Evolutionary conservation across 2,888 invertebrate genomes (phyloP).

Genomic region (Hemithea aestivaria): DNA sequence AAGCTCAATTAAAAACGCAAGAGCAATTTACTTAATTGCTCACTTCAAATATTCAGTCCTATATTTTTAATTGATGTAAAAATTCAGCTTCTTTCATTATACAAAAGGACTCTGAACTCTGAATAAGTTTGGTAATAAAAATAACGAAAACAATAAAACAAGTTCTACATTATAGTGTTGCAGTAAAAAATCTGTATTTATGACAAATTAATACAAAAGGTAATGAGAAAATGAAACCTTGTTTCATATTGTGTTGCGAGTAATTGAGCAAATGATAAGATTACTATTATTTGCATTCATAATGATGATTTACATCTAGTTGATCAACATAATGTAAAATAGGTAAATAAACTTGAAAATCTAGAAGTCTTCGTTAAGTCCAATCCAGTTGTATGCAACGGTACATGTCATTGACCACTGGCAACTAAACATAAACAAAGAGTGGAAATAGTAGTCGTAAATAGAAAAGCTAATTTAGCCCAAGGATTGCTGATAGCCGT

Average conservation of each 20-base stretch:
- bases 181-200: too few species aligned
- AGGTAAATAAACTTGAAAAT: too few species aligned
- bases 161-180: too few species aligned
- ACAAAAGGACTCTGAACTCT: neutral
- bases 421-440: conserved; percentile 35
- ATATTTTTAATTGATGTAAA: conserved; percentile 17
- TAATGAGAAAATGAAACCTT: too few species aligned
- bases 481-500: conserved; percentile 34
- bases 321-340: too few species aligned
- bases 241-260: too few species aligned
- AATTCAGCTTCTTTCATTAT: conserved; percentile 9
- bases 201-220: too few species aligned
- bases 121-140: too few species aligned
- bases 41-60: conserved; percentile 20
- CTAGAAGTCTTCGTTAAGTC: neutral
- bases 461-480: conserved; percentile 38
- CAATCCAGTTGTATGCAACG: conserved; percentile 27
- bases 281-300: too few species aligned
- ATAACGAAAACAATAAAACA: too few species aligned
- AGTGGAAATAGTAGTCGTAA: conserved; percentile 30
- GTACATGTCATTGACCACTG: conserved; percentile 50
- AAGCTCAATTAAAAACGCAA: conserved; percentile 23
- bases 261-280: too few species aligned
- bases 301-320: too few species aligned
- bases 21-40: conserved; percentile 24